Evolutionary conservation across 2,113 vertebrate genomes (phyloP).

Genomic region (Formicarius rufipectus): DNA sequence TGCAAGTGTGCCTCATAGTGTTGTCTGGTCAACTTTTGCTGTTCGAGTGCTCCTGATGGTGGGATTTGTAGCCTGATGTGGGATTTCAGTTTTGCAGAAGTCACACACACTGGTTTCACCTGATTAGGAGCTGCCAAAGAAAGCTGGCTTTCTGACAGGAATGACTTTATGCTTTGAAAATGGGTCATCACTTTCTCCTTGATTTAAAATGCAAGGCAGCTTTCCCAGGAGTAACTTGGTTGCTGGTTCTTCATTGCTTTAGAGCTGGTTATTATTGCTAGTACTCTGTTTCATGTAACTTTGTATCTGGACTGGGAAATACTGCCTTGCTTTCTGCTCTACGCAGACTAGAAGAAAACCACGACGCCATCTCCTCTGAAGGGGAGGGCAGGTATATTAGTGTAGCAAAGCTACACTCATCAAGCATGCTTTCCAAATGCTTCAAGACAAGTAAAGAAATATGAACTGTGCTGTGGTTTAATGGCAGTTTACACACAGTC

Average conservation of each 20-base stretch:
- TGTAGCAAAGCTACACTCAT: neutral
- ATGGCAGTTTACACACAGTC: neutral
- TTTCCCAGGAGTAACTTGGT: neutral
- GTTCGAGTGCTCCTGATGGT: rapidly evolving
- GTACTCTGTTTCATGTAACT: neutral
- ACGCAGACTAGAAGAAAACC: neutral
- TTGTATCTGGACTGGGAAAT: constrained; percentile 32
- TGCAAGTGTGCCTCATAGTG: neutral
- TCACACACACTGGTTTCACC: neutral
- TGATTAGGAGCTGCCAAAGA: neutral
- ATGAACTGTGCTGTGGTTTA: neutral
- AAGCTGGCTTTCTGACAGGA: neutral
- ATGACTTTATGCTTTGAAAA: constrained; percentile 11
- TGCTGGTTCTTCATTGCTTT: constrained; percentile 4
- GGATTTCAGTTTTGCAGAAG: neutral
- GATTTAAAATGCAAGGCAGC: constrained; percentile 5
- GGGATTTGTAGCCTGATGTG: neutral
- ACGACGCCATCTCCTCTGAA: neutral
- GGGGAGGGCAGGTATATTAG: neutral
- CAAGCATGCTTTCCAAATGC: neutral
- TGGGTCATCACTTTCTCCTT: neutral
- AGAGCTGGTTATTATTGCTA: neutral
- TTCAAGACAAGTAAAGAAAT: neutral
- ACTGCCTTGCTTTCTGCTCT: neutral
- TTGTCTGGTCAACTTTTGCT: neutral